A percentile compares a stretch with the other conserved stretches of the same genome.
Evolutionary conservation across 1,140 invertebrate genomes (phyloP).

Genomic region (Philotrypesis tridentata): DNA sequence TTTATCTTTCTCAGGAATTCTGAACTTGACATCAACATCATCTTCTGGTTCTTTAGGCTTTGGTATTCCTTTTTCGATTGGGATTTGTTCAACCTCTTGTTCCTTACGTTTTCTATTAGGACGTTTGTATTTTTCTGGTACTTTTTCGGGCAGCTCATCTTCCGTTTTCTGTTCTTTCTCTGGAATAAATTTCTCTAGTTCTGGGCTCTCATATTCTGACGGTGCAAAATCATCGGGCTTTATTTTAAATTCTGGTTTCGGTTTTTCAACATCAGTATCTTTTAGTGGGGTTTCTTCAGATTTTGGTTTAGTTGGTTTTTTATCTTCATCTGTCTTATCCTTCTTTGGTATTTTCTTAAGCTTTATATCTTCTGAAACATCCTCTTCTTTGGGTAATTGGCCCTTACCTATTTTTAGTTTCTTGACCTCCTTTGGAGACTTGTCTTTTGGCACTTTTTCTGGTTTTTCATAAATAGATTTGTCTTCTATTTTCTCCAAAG

Average conservation of each 20-base stretch:
- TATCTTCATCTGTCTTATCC: slow-evolving; percentile 56
- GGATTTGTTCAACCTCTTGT: slow-evolving; percentile 73
- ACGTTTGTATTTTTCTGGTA: slow-evolving; percentile 68
- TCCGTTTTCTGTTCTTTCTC: slow-evolving; percentile 53
- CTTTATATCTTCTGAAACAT: slow-evolving; percentile 70
- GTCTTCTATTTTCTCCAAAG: slow-evolving; percentile 67
- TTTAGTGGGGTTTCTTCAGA: slow-evolving; percentile 61
- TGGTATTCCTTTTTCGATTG: slow-evolving; percentile 74
- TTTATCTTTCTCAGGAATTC: slow-evolving; percentile 73
- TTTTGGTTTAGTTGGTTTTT: slow-evolving; percentile 66
- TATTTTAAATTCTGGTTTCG: slow-evolving; percentile 52
- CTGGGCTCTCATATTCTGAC: slow-evolving; percentile 69
- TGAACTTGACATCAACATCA: slow-evolving; percentile 76
- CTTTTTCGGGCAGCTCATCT: slow-evolving; percentile 53
- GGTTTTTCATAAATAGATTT: slow-evolving; percentile 66
- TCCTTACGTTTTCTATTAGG: slow-evolving; percentile 73
- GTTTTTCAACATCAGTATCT: slow-evolving; percentile 46
- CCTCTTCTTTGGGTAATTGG: slow-evolving; percentile 72
- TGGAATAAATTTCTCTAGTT: slow-evolving; percentile 64
- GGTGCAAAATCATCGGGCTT: slow-evolving; percentile 68
- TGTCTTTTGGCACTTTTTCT: slow-evolving; percentile 66
- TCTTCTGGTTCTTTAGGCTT: slow-evolving; percentile 73
- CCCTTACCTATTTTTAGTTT: slow-evolving; percentile 73
- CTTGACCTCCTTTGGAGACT: slow-evolving; percentile 66
- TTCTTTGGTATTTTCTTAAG: slow-evolving; percentile 58